Evolutionary conservation across 30 jellyfish, hydroid and myxozoan species (phyloP).

Genomic region (Catostylus mosaicus): DNA sequence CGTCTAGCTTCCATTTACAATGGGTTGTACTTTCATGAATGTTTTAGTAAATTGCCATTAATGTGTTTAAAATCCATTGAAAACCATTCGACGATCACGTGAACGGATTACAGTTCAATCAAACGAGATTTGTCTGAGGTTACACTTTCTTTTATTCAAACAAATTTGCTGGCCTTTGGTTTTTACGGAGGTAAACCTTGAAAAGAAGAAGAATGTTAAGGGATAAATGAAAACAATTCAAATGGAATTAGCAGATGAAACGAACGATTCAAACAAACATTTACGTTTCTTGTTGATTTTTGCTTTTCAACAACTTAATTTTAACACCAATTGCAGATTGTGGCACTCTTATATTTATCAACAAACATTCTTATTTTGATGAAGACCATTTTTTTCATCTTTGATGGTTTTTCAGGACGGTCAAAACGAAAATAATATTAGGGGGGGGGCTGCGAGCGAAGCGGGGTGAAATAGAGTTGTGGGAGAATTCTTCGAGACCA

Average conservation of each 20-base stretch:
- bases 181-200: neutral
- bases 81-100: neutral
- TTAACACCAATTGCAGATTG: too few relatives aligned
- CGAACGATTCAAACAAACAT: neutral
- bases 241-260: neutral
- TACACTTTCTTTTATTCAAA: neutral
- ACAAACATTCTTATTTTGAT: too few relatives aligned
- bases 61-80: neutral
- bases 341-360: too few relatives aligned
- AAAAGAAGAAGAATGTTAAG: constrained; percentile 4
- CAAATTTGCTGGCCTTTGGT: neutral
- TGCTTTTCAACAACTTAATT: neutral
- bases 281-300: neutral
- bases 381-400: too few relatives aligned
- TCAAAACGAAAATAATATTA: too few relatives aligned
- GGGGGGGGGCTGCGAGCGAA: too few relatives aligned
- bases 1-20: too few relatives aligned
- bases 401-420: too few relatives aligned
- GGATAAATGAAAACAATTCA: neutral
- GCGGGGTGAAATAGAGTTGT: too few relatives aligned
- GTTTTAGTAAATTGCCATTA: neutral
- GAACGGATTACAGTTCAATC: neutral
- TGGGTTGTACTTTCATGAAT: neutral
- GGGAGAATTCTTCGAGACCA: too few relatives aligned
- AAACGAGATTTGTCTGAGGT: neutral